Conservation (phyloP, 2,113 vertebrate species). For the Enhydra lutris region DNA sequence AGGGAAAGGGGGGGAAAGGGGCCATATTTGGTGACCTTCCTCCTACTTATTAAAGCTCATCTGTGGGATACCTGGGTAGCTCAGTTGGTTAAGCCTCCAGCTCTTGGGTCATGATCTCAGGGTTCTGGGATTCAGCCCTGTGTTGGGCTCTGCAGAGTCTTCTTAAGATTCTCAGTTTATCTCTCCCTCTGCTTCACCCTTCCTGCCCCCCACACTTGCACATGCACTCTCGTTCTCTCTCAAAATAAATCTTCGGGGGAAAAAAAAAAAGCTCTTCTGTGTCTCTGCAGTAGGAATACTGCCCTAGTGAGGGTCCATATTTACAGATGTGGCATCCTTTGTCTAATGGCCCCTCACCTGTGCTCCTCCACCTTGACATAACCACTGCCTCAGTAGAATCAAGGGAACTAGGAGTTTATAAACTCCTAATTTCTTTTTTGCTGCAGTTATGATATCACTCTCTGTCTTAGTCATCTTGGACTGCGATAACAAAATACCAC, state of each 20-base stretch:
- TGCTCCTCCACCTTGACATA: neutral
- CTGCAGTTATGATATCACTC: neutral
- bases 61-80: neutral
- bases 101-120: neutral
- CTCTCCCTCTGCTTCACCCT: neutral
- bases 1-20: neutral
- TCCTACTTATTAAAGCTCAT: neutral
- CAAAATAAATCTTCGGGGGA: neutral
- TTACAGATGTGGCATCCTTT: neutral
- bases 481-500: neutral
- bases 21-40: neutral
- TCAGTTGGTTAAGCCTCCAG: neutral
- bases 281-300: accelerated
- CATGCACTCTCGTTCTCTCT: too few species aligned
- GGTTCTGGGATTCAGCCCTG: neutral
- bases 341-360: neutral
- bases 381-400: neutral
- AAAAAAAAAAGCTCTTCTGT: neutral
- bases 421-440: neutral
- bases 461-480: neutral
- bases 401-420: neutral
- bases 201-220: neutral
- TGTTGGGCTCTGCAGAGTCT: neutral
- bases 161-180: neutral
- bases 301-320: accelerated